phyloP scores from a whole-genome alignment of 2,113 vertebrate genomes.

The Aix galericulata region DNA sequence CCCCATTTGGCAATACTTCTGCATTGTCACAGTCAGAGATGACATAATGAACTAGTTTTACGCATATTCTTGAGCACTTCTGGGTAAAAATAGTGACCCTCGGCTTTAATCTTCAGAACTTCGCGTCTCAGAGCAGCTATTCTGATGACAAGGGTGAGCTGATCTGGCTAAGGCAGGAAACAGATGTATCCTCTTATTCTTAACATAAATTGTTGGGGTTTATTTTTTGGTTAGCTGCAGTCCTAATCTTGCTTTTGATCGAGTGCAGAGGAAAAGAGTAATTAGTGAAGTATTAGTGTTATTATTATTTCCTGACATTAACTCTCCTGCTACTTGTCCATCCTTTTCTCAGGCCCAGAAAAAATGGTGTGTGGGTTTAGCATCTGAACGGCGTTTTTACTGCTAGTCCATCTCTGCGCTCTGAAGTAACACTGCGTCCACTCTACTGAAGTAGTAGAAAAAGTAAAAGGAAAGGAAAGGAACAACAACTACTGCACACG shows the following conservation, averaged over 20 bases:
- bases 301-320: constrained; percentile 83
- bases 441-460: neutral
- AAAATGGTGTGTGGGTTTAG: constrained; percentile 20
- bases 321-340: constrained; percentile 69
- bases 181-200: constrained; percentile 82
- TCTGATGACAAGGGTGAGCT: constrained; percentile 62
- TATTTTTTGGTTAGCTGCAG: constrained; percentile 63
- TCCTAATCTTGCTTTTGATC: constrained; percentile 73
- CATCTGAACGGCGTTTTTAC: neutral
- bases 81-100: constrained; percentile 58
- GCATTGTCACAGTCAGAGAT: constrained; percentile 37
- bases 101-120: constrained; percentile 66
- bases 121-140: neutral
- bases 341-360: constrained; percentile 39
- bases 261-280: constrained; percentile 80
- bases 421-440: neutral
- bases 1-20: constrained; percentile 16
- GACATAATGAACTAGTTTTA: constrained; percentile 38
- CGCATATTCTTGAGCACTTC: neutral
- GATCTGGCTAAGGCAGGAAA: constrained; percentile 77
- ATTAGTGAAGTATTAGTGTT: constrained; percentile 81
- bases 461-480: neutral
- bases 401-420: neutral
- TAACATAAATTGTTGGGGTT: constrained; percentile 64
- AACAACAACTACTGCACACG: neutral